Base-by-base conservation (phyloP, 1,140 invertebrate species). In the Choristoneura fumiferana region DNA sequence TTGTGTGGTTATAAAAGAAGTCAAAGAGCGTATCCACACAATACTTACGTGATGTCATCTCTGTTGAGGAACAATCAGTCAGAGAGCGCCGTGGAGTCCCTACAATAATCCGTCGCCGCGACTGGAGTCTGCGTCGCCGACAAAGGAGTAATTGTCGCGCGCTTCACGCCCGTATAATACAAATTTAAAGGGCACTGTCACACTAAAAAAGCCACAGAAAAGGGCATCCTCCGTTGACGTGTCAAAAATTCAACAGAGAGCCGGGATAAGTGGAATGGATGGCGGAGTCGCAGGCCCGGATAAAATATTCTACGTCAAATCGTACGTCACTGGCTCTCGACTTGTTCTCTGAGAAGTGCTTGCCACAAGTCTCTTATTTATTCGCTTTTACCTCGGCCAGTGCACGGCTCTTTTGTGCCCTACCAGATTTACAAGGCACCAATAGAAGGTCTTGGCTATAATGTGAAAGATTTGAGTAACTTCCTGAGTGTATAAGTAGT, bases 271-370 rank as follows among this genome's bases (percentile, higher is more conserved):
- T 84, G 84, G 80, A 86, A 87, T 86, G 71, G 76, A 87, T 84
- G 78, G 81, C 78, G 69, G 71, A 69, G 67, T 67, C 73, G 73
- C 62, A 66, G 73, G 61, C 63, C 67, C 77, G 74, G 82, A 84
- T 86, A 87, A 86, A 87, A 89, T 86, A 87, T 86, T 87, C 83
- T 77, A 78, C 76, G 78, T 89, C 83, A 87, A 86, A 89, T 80
- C 82, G 82, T 89, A 87, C 80, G 81, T 89, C 86, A 86, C 81
- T 61, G 80, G 80, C 78, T 84, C 82, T 73, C 78, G 64, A 78
- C 73, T 83, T 81, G 79, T 83, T 82, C 81, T 79, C 80, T 67
- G 70, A 62, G 73, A 75, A 86, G 81, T 87, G 73, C 82, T 86
- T 76, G 72, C 70, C 74, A 75, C 78, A 83, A 88, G 75, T 76